Evolutionary conservation across 2,113 vertebrate species (phyloP).

Genomic region (Sylvietta virens): DNA sequence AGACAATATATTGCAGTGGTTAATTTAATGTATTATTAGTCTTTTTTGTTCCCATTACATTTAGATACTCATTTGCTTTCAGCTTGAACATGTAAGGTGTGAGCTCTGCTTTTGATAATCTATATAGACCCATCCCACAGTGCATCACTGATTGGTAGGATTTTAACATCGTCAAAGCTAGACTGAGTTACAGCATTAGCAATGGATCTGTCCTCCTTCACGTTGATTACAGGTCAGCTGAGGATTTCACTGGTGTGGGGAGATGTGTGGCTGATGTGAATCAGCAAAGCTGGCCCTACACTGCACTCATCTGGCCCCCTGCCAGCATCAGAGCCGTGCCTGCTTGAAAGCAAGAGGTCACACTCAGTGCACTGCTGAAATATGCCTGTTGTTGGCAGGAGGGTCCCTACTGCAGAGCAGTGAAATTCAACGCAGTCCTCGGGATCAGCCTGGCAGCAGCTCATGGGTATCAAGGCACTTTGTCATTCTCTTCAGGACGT

Average conservation of each 20-base stretch:
- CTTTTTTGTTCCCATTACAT: conserved; percentile 14
- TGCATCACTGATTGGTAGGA: background rate
- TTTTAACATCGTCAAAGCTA: background rate
- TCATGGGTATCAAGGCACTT: background rate
- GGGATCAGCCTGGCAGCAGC: background rate
- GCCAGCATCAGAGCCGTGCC: background rate
- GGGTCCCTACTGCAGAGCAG: background rate
- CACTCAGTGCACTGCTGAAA: background rate
- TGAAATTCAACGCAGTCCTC: background rate
- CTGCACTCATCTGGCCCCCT: background rate
- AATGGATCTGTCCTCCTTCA: background rate
- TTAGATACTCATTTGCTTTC: background rate
- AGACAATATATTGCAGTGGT: background rate
- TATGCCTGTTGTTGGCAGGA: background rate
- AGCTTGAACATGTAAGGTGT: background rate
- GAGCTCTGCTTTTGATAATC: background rate
- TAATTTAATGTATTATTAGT: background rate
- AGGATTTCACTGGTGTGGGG: background rate
- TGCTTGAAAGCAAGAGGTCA: background rate
- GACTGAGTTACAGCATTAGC: background rate
- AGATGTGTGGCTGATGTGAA: background rate
- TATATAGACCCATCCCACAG: background rate
- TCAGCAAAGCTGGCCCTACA: background rate
- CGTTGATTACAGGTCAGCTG: accelerated
- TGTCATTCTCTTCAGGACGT: background rate